Evolutionary conservation across 2,113 vertebrate genomes (phyloP), one percentile per base, ranked within the genome.

Genomic region (Hepsetus odoe): DNA sequence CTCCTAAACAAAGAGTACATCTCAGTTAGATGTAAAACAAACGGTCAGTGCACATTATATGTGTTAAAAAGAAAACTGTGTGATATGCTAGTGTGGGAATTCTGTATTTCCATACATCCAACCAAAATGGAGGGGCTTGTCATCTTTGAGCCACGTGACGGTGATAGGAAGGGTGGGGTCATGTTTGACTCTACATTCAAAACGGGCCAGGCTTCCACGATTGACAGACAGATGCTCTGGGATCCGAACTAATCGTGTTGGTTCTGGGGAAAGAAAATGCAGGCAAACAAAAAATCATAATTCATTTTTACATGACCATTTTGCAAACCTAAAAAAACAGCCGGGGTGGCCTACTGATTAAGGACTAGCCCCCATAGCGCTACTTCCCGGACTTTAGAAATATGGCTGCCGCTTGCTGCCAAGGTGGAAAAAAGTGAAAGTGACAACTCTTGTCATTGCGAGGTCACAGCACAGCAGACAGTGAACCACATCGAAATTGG

Each of bases 111-210:
- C 42, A 83, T 89, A 94, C 98, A 95, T 96, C 94, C 80, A 96
- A 16, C 92, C 90, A 0, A 95, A 51, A 72, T 91, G 75, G 0
- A 99, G 91, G 0, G 92, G 93, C 16, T 92, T 90, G 0, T 97
- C 91, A 0, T 99, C 94, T 83, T 98, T 98, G 32, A 92, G 91
- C 98, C 98, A 99, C 83, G 86, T 87, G 62, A 98, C 92, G 0
- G 91, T 88, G 83, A 94, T 78, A 0, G 90, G 89, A 24, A 98
- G 87, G 1, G 92, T 94, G 1, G 93, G 85, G 82, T 99, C 97
- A 0, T 95, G 93, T 72, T 90, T 94, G 62, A 97, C 85, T 0
- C 92, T 94, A 62, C 98, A 99, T 76, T 93, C 88, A 24, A 99
- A 93, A 46, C 91, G 93, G 74, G 89, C 94, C 0, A 87, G 87